Percentiles rank a stretch among this genome's conserved stretches.
These are phyloP conservation scores for Dendrocincla tyrannina DNA, from an alignment of 2,797 vertebrate species.

Conservation along the genomic window DNA sequence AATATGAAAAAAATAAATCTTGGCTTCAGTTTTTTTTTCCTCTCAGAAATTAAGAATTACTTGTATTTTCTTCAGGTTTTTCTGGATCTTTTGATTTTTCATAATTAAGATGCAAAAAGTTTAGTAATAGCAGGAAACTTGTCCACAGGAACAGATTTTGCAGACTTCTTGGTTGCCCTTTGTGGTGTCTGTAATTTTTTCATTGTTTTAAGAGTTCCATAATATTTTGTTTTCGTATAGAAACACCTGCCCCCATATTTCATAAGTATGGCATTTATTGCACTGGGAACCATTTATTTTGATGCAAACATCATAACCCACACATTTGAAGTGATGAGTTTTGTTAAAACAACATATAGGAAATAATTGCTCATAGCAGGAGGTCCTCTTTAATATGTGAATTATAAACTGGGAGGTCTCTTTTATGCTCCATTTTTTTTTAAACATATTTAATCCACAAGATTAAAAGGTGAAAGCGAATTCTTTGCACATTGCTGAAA, in stretches of 20 bases:
- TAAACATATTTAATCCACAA: slow-evolving; percentile 12
- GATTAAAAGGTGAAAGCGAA: slow-evolving; percentile 41
- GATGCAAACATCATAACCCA: not conserved
- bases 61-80: not conserved
- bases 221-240: not conserved
- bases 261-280: not conserved
- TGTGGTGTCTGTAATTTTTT: not conserved
- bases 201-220: not conserved
- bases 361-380: not conserved
- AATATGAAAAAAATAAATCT: not conserved
- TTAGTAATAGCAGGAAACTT: not conserved
- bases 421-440: not conserved
- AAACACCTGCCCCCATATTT: slow-evolving; percentile 8
- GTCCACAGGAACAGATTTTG: not conserved
- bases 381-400: slow-evolving; percentile 4
- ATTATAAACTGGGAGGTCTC: slow-evolving; percentile 19
- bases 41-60: not conserved
- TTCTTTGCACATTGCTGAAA: slow-evolving; percentile 30
- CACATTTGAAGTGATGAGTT: not conserved
- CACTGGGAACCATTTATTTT: slow-evolving; percentile 25
- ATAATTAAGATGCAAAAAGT: not conserved
- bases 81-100: not conserved
- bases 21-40: not conserved
- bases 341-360: not conserved
- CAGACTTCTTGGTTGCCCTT: not conserved